Percentiles rank a stretch among this genome's conserved stretches.
phyloP scores from a whole-genome alignment of 2,797 vertebrate genomes.

The Euthynnus affinis region DNA sequence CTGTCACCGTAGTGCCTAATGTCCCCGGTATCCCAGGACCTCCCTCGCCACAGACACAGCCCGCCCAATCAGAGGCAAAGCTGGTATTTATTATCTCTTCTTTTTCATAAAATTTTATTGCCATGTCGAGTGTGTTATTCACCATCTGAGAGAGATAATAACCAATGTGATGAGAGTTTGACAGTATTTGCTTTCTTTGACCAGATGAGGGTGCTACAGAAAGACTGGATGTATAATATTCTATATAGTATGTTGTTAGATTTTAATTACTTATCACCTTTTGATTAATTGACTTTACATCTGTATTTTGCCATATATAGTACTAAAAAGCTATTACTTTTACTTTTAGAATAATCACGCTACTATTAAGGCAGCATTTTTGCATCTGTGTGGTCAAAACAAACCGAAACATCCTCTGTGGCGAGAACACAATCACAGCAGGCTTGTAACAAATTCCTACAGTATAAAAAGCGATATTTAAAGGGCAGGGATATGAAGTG shows the following conservation, averaged over 20 bases:
- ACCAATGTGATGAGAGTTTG: constrained; percentile 40
- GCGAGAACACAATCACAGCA: background rate
- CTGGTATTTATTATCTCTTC: constrained; percentile 88
- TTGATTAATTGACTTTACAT: background rate
- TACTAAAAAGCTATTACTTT: background rate
- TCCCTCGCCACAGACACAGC: constrained; percentile 91
- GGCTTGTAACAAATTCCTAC: constrained; percentile 16
- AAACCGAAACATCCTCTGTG: background rate
- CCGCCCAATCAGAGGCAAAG: constrained; percentile 96
- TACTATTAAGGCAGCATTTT: constrained; percentile 23
- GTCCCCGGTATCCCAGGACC: constrained; percentile 98
- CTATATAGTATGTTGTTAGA: background rate
- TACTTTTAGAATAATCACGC: constrained; percentile 16
- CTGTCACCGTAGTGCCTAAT: constrained; percentile 98
- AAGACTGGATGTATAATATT: constrained; percentile 2
- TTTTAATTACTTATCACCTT: background rate
- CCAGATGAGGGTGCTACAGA: constrained; percentile 63
- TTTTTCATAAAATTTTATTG: constrained; percentile 54
- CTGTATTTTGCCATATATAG: background rate
- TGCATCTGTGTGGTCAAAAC: constrained; percentile 4
- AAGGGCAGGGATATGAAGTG: constrained; percentile 72
- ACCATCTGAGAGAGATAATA: constrained; percentile 46
- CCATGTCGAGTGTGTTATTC: constrained; percentile 47
- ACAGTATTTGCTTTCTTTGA: constrained; percentile 36
- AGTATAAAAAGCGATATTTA: constrained; percentile 39